These are phyloP conservation scores for Xiphophorus birchmanni DNA, from an alignment of 2,797 vertebrate species.

Conservation along the genomic window DNA sequence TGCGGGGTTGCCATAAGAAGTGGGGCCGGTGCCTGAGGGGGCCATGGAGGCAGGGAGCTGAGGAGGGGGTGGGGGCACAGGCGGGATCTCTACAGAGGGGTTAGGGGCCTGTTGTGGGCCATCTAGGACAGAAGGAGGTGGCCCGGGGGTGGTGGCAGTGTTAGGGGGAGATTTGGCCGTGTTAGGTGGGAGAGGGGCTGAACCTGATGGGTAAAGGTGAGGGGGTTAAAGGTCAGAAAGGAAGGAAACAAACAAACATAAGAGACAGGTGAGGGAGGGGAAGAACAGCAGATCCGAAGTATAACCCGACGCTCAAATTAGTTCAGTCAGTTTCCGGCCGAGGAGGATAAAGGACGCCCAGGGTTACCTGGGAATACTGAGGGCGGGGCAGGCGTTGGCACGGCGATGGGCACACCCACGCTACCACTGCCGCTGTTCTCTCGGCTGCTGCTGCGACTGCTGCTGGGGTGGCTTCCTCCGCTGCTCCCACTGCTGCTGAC, in stretches of 20 bases:
- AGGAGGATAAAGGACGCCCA: accelerated
- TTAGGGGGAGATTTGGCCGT: slow-evolving; percentile 73
- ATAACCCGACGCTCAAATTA: slow-evolving; percentile 18
- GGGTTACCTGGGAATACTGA: slow-evolving; percentile 92
- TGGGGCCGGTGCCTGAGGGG: slow-evolving; percentile 88
- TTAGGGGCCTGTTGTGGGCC: slow-evolving; percentile 70
- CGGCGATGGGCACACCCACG: slow-evolving; percentile 95
- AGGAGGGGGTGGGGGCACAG: slow-evolving; percentile 94
- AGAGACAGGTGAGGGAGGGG: slow-evolving; percentile 44
- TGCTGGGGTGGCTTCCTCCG: slow-evolving; percentile 96
- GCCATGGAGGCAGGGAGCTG: slow-evolving; percentile 84
- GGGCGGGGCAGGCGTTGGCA: slow-evolving; percentile 96
- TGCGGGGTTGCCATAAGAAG: slow-evolving; percentile 82
- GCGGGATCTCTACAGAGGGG: slow-evolving; percentile 84
- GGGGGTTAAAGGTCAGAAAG: slow-evolving; percentile 53
- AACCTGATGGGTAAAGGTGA: slow-evolving; percentile 79
- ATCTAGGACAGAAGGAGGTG: slow-evolving; percentile 81
- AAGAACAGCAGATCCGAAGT: slow-evolving; percentile 41
- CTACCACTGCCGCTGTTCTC: slow-evolving; percentile 99
- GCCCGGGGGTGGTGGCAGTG: slow-evolving; percentile 75
- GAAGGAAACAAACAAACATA: slow-evolving; percentile 27
- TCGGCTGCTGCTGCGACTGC: slow-evolving; percentile 97
- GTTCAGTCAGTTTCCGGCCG: slow-evolving; percentile 34
- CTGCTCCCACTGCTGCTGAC: slow-evolving; percentile 94
- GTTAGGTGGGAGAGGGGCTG: slow-evolving; percentile 85